Evolutionary conservation across 2,113 vertebrate genomes (phyloP), one percentile per base, ranked within the genome.

Genomic region (Corydoras maculifer): DNA sequence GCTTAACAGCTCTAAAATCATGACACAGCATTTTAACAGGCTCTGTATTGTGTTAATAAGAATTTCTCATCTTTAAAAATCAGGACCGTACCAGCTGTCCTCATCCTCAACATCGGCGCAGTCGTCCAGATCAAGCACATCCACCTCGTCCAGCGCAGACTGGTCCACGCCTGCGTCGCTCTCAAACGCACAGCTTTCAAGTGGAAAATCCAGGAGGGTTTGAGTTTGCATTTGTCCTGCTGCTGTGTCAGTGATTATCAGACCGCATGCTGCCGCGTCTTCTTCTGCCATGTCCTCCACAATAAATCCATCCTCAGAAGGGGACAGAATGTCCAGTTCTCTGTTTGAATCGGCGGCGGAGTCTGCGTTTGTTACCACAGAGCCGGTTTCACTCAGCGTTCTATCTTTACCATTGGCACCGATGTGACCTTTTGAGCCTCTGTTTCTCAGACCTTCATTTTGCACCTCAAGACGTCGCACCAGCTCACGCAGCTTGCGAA

Each of bases 401-500:
- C 78, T 78, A 0, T 77, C 80, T 31, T 86, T 88, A 8, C 78
- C 85, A 59, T 87, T 82, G 0, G 79, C 80, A 70, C 84, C 84
- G 1, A 81, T 84, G 66, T 80, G 0, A 48, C 29, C 72, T 32
- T 86, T 90, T 74, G 79, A 65, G 2, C 89, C 84, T 68, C 91
- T 87, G 70, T 30, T 88, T 58, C 91, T 88, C 1, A 92, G 78
- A n/a, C 88, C 91, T 84, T 96, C 91, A 31, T 91, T 95, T 84
- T 94, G 92, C 10, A 97, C 82, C 82, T 97, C 93, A 77, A 97
- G 77, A 43, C 92, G 90, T 57, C 86, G 83, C 18, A 96, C 91
- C 0, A 96, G 90, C 81, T 96, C 92, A 78, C 92, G 91, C 66
- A 97, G 84, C 84, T 95, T 94, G 9, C 87, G 84, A 14, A 95